phyloP scores from a whole-genome alignment of 1,140 invertebrate genomes.

The Gonatopus flavifemur region DNA sequence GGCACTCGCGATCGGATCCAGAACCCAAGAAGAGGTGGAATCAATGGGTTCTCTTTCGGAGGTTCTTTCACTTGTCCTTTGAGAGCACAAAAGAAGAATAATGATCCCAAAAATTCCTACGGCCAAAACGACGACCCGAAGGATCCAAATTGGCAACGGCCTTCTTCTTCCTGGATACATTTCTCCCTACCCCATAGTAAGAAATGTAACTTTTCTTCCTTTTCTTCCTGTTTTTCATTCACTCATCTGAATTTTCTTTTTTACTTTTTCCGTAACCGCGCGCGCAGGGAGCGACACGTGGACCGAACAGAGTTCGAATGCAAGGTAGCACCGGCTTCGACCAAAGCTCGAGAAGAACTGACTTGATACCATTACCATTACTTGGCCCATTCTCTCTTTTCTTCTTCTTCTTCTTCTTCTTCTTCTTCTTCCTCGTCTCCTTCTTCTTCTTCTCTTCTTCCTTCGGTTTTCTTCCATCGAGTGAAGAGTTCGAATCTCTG shows the following conservation, averaged over 20 bases:
- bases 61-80: conserved; percentile 20
- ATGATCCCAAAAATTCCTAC: conserved; percentile 33
- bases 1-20: conserved; percentile 7
- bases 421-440: conserved; percentile 28
- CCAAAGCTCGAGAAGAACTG: conserved; percentile 53
- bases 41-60: no score
- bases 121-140: conserved; percentile 41
- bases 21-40: not conserved
- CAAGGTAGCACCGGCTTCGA: conserved; percentile 43
- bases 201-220: conserved; percentile 4
- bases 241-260: not conserved
- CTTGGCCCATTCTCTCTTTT: conserved; percentile 26
- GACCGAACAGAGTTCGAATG: conserved; percentile 16
- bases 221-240: not conserved
- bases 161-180: conserved; percentile 48
- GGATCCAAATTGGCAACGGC: conserved; percentile 34
- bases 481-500: conserved; percentile 26
- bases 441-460: conserved; percentile 10
- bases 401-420: conserved; percentile 27
- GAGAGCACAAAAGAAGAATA: conserved; percentile 20
- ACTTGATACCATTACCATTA: conserved; percentile 54
- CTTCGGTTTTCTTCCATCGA: not conserved
- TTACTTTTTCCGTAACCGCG: not conserved
- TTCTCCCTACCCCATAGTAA: conserved; percentile 50
- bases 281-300: conserved; percentile 21